These are phyloP conservation scores for Cantharis rustica DNA, from an alignment of 2,888 invertebrate genomes.

Conservation along the genomic window DNA sequence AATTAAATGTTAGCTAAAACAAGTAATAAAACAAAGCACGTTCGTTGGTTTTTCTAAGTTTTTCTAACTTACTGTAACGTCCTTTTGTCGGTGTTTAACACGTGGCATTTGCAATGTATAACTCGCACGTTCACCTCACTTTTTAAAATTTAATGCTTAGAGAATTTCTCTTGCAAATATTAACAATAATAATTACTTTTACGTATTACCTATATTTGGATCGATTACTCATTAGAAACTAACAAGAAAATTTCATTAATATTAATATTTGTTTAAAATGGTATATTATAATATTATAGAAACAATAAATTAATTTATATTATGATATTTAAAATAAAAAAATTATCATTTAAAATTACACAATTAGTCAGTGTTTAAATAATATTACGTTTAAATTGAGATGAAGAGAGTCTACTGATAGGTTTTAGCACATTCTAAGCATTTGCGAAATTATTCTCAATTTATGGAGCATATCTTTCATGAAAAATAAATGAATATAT, in stretches of 20 bases:
- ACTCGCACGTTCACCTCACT: constrained; percentile 16
- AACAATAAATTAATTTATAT: too few species aligned
- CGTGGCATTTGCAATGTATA: constrained; percentile 44
- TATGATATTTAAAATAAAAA: too few species aligned
- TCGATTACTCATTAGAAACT: background rate
- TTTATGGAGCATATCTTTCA: background rate
- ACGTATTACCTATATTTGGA: background rate
- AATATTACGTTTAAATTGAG: too few species aligned
- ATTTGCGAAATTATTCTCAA: background rate
- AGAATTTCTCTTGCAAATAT: background rate
- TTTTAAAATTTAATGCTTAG: background rate
- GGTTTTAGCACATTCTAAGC: background rate
- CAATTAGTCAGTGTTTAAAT: too few species aligned
- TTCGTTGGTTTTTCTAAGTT: constrained; percentile 36
- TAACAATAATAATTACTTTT: background rate
- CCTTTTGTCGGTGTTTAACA: constrained; percentile 42
- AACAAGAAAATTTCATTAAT: background rate
- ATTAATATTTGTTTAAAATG: background rate
- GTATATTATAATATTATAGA: background rate
- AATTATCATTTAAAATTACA: too few species aligned
- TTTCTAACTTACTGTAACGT: constrained; percentile 18
- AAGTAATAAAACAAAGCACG: constrained; percentile 38
- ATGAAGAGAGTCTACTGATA: background rate
- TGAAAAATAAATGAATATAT: too few species aligned
- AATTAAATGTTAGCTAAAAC: constrained; percentile 34